Percentiles rank a stretch among this genome's conserved stretches.
phyloP scores from a whole-genome alignment of 2,888 invertebrate species.

The Nycteola revayana region DNA sequence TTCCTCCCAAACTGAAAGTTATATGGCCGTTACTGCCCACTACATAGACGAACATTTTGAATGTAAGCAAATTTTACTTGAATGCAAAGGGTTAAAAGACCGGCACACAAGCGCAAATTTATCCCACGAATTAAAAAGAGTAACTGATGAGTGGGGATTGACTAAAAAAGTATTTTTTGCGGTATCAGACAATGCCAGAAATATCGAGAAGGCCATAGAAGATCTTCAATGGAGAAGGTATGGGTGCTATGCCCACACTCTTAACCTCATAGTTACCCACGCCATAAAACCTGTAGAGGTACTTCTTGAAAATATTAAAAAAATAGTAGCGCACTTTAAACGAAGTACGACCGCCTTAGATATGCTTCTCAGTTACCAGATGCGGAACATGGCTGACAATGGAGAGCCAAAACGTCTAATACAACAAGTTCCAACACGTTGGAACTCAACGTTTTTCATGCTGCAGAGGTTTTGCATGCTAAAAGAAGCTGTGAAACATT shows the following conservation, averaged over 20 bases:
- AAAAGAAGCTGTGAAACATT: conserved; percentile 9
- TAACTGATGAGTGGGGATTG: conserved; percentile 6
- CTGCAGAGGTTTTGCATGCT: conserved; percentile 18
- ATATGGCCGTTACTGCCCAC: conserved; percentile 17
- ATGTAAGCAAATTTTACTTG: conserved; percentile 11
- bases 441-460: conserved; percentile 29
- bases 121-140: conserved; percentile 8
- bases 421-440: conserved; percentile 25
- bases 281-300: neutral
- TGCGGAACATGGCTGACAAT: conserved; percentile 7
- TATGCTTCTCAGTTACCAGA: conserved; percentile 19
- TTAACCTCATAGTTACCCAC: conserved; percentile 12
- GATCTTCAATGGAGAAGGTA: conserved; percentile 22
- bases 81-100: conserved; percentile 11
- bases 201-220: conserved; percentile 12
- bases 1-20: conserved; percentile 15
- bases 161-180: neutral
- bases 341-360: conserved; percentile 20
- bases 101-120: conserved; percentile 31
- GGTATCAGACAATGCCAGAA: conserved; percentile 18
- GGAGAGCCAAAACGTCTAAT: conserved; percentile 14
- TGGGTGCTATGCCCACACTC: conserved; percentile 22
- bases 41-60: conserved; percentile 14
- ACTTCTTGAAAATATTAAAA: conserved; percentile 16
- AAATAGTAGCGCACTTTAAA: conserved; percentile 22